Evolutionary conservation across 1,140 invertebrate species (phyloP), one percentile per base, ranked within the genome.

Genomic region (Brachionus koreanus): DNA sequence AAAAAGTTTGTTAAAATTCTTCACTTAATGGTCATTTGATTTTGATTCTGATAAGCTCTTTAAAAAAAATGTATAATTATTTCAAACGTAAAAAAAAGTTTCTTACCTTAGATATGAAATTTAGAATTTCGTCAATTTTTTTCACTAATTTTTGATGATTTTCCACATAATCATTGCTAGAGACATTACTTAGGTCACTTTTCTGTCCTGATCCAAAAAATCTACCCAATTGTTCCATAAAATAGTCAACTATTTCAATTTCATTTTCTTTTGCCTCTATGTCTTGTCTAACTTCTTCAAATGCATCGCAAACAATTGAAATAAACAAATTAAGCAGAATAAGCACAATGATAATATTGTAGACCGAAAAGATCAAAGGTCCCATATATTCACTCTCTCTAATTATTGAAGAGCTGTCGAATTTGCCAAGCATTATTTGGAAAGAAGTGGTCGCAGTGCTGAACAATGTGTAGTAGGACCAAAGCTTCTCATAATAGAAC

Each of bases 361-460:
- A 79, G 37, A 33, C 10, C 16, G 39, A 57, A n/a, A 79, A 57
- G 13, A 79, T 35, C n/a, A 79, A 12, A 10, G 76, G 39, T 29
- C 39, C 72, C 9, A 75, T n/a, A 10, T 10, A 37, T 7, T 43
- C 6, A 19, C 39, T 79, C n/a, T 35, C 43, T 57, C 39, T 61
- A 5, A 79, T 25, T 25, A 79, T 5, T 5, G 29, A 35, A 10
- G 29, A 35, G 49, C 29, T 29, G 9, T 79, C 43, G 25, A 79
- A 79, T 37, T 79, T 49, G 5, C 76, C 76, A 12, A 79, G 37
- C 76, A 79, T 79, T 10, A 79, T 79, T 63, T 79, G 43, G 23
- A 79, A 57, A 29, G 43, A 49, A 12, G 76, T 79, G 4, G 19
- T 39, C 19, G 39, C 23, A 2, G 76, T 29, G 12, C 39, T 6